A percentile compares a stretch with the other conserved stretches of the same genome.
phyloP scores from a whole-genome alignment of 2,113 vertebrate species.

The Oncorhynchus masou region DNA sequence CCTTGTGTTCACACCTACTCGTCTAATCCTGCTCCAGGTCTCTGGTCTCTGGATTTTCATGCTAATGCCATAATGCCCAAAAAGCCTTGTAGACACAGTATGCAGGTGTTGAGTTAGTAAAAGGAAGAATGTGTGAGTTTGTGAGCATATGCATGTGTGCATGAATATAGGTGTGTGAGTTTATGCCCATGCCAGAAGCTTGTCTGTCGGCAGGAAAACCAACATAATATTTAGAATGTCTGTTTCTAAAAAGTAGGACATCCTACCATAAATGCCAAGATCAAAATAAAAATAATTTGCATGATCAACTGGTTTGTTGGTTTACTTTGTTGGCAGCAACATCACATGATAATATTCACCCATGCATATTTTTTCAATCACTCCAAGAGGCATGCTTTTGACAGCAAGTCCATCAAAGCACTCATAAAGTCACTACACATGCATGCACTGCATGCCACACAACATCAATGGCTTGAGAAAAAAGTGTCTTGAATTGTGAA shows the following conservation, averaged over 20 bases:
- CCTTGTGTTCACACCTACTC: slow-evolving; percentile 66
- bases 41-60: slow-evolving; percentile 55
- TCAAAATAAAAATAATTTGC: slow-evolving; percentile 38
- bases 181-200: slow-evolving; percentile 27
- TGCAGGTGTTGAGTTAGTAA: slow-evolving; percentile 61
- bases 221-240: slow-evolving; percentile 35
- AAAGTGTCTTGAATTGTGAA: not conserved
- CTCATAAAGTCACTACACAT: slow-evolving; percentile 38
- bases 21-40: slow-evolving; percentile 60
- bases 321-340: slow-evolving; percentile 32
- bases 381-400: slow-evolving; percentile 36
- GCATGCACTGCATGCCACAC: slow-evolving; percentile 1
- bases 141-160: not conserved
- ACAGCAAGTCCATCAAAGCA: slow-evolving; percentile 44
- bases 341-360: slow-evolving; percentile 30
- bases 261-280: slow-evolving; percentile 39
- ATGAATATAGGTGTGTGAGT: not conserved
- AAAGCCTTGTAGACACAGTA: slow-evolving; percentile 35
- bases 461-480: not conserved
- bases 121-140: slow-evolving; percentile 5
- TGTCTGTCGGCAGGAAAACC: slow-evolving; percentile 35
- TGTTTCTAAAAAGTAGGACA: slow-evolving; percentile 44
- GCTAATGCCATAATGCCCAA: slow-evolving; percentile 48
- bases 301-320: slow-evolving; percentile 39
- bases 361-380: slow-evolving; percentile 65